These are phyloP conservation scores for Desmophyllum pertusum DNA, from an alignment of 92 coral and sea anemone species.

Conservation along the genomic window DNA sequence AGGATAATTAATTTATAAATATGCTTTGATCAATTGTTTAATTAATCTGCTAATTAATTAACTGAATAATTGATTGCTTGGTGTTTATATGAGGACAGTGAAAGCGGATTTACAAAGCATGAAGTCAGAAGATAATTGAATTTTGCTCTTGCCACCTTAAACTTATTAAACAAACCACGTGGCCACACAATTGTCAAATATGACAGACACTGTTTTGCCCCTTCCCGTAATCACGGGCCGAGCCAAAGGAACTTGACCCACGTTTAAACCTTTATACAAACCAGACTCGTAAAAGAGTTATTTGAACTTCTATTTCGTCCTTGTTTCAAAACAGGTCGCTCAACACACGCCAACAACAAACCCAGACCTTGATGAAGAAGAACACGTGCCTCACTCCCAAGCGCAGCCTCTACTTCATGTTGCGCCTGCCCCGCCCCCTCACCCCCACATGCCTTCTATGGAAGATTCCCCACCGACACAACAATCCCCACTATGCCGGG, in stretches of 20 bases:
- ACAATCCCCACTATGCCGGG: conserved; percentile 41
- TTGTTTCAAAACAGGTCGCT: conserved; percentile 10
- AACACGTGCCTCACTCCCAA: conserved; percentile 56
- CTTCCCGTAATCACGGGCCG: too few species aligned
- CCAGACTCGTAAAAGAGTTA: not conserved
- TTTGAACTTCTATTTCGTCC: not conserved
- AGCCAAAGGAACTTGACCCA: not conserved
- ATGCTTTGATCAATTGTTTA: too few species aligned
- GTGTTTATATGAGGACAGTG: too few species aligned
- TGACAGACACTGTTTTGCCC: too few species aligned
- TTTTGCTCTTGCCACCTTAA: too few species aligned
- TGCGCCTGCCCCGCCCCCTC: conserved; percentile 27
- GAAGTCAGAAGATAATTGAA: too few species aligned
- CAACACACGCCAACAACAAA: conserved; percentile 40
- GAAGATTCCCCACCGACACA: conserved; percentile 42
- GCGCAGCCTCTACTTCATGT: conserved; percentile 43
- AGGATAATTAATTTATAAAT: too few species aligned
- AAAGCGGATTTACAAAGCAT: too few species aligned
- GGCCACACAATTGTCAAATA: too few species aligned
- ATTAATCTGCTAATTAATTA: too few species aligned
- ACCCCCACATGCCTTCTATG: conserved; percentile 47
- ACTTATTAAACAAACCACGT: too few species aligned
- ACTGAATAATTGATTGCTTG: too few species aligned
- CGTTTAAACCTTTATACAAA: not conserved
- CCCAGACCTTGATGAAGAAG: conserved; percentile 64